phyloP scores from a whole-genome alignment of 2,797 vertebrate species.

The Poliocrania exsul region DNA sequence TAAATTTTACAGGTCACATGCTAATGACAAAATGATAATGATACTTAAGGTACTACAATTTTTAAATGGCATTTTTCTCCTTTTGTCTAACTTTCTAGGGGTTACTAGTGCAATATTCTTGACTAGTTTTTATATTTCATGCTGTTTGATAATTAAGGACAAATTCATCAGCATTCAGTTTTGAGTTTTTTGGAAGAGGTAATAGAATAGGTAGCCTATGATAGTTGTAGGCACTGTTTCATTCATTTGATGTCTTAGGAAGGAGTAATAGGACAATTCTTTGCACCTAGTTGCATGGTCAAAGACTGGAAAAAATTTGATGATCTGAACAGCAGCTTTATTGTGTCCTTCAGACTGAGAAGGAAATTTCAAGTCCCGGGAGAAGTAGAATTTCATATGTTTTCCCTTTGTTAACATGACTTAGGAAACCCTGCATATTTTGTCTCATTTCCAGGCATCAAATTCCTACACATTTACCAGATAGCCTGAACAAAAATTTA shows the following conservation, averaged over 20 bases:
- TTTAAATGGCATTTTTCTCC: neutral
- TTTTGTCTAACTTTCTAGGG: neutral
- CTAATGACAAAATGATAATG: neutral
- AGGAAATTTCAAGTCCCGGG: neutral
- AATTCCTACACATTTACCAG: neutral
- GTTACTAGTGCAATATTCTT: neutral
- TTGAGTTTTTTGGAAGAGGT: neutral
- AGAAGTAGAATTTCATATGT: neutral
- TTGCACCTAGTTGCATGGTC: neutral
- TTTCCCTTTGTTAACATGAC: neutral
- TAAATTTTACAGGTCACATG: neutral
- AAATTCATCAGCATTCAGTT: neutral
- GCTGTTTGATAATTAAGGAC: neutral
- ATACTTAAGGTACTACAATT: neutral
- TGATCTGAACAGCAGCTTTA: neutral
- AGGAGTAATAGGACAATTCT: neutral
- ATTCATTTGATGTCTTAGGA: neutral
- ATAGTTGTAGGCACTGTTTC: neutral
- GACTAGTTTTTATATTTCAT: neutral
- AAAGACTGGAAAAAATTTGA: neutral
- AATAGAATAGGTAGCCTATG: neutral
- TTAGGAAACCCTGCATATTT: neutral
- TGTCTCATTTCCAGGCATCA: neutral
- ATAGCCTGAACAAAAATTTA: neutral
- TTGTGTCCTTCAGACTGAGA: neutral